phyloP scores from a whole-genome alignment of 2,797 vertebrate genomes.

The Hylomyscus alleni region DNA sequence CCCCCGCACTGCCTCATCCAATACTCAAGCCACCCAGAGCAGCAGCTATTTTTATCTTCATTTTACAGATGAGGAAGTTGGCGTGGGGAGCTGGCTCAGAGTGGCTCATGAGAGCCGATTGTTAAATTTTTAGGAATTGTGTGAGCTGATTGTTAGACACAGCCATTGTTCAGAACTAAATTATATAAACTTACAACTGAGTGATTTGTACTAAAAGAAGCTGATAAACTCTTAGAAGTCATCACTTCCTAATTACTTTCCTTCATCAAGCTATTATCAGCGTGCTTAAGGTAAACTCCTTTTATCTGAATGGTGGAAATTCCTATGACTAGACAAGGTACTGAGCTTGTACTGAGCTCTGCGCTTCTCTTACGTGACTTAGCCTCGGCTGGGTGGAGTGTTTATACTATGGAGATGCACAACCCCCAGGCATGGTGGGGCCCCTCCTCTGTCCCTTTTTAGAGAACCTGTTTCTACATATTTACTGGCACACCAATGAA shows the following conservation, averaged over 20 bases:
- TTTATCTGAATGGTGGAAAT: background rate
- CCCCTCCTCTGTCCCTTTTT: background rate
- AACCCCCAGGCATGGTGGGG: background rate
- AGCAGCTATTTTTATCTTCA: conserved; percentile 75
- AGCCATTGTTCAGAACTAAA: conserved; percentile 24
- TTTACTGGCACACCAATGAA: background rate
- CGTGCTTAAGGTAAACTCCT: background rate
- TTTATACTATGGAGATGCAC: background rate
- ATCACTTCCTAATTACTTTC: background rate
- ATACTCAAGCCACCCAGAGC: background rate
- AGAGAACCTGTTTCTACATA: background rate
- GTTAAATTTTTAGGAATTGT: conserved; percentile 79
- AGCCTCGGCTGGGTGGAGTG: background rate
- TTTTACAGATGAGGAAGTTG: conserved; percentile 72
- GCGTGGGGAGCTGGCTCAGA: background rate
- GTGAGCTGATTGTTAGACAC: conserved; percentile 36
- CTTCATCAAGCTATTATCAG: background rate
- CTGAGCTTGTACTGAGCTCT: background rate
- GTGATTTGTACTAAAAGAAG: conserved; percentile 7
- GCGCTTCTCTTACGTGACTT: background rate
- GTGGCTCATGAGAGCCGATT: conserved; percentile 7
- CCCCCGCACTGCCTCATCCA: background rate
- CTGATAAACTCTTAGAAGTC: background rate
- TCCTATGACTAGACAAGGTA: background rate
- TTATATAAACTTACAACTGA: conserved; percentile 27